Percentiles rank a stretch among this genome's conserved stretches.
Conservation (phyloP, 1,140 invertebrate species). For the Panagrolaimus sp. region DNA sequence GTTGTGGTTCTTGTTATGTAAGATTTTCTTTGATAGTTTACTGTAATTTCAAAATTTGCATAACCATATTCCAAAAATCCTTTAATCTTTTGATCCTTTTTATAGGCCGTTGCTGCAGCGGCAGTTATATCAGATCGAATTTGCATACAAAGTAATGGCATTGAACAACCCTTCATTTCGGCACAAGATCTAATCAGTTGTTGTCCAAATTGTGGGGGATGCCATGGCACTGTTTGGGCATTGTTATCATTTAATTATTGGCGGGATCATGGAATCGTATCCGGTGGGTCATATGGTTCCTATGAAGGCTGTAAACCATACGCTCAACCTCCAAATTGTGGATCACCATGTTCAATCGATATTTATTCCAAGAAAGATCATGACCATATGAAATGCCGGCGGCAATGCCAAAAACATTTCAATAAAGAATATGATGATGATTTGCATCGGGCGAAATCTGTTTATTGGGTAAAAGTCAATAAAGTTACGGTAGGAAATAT, state of each 20-base stretch:
- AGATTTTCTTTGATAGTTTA: no score
- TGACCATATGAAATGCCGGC: conserved; percentile 26
- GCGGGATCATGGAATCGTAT: conserved; percentile 34
- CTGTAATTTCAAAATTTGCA: no score
- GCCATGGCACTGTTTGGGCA: conserved; percentile 33
- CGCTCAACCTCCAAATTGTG: conserved; percentile 30
- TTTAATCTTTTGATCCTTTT: no score
- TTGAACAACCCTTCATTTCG: conserved; percentile 35
- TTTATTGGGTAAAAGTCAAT: conserved; percentile 36
- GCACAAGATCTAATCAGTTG: conserved; percentile 30
- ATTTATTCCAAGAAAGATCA: conserved; percentile 23
- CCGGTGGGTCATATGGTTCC: conserved; percentile 29
- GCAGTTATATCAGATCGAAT: conserved; percentile 43
- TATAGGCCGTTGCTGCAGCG: conserved; percentile 26
- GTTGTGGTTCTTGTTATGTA: conserved; percentile 36
- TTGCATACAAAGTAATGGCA: conserved; percentile 31
- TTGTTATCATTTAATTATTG: conserved; percentile 36
- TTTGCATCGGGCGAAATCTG: conserved; percentile 31
- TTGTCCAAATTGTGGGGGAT: conserved; percentile 40
- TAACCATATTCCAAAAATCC: no score
- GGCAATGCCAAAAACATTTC: conserved; percentile 35
- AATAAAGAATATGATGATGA: conserved; percentile 39
- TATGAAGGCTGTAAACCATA: conserved; percentile 43
- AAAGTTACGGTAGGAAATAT: neutral
- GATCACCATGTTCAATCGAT: conserved; percentile 34